phyloP scores from a whole-genome alignment of 2,797 vertebrate genomes.

The Pagetopsis macropterus region DNA sequence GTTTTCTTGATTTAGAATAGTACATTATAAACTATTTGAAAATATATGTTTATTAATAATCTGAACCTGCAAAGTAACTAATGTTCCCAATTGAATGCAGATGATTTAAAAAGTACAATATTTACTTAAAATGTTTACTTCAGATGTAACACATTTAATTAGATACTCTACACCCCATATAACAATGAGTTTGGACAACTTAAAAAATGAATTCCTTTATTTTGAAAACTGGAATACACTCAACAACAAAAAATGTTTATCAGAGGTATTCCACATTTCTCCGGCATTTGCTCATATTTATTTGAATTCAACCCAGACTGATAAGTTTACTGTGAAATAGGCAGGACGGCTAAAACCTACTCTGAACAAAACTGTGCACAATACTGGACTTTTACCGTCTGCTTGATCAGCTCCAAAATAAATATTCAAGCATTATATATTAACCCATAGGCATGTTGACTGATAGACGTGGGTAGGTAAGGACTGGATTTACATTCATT shows the following conservation, averaged over 20 bases:
- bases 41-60: too few species aligned
- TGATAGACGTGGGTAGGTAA: background rate
- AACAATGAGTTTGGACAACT: background rate
- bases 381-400: constrained; percentile 45
- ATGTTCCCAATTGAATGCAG: too few species aligned
- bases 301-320: background rate
- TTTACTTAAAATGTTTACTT: too few species aligned
- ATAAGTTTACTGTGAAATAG: background rate
- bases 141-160: too few species aligned
- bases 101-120: too few species aligned
- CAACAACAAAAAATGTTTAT: background rate
- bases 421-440: constrained; percentile 34
- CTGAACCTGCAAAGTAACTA: too few species aligned
- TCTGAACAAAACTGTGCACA: background rate
- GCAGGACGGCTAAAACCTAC: background rate
- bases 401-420: constrained; percentile 27
- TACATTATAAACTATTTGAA: too few species aligned
- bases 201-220: background rate
- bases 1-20: too few species aligned
- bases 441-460: constrained; percentile 1
- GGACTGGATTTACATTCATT: background rate
- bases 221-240: background rate
- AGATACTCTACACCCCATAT: too few species aligned
- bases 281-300: background rate
- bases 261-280: background rate